Evolutionary conservation across 2,113 vertebrate genomes (phyloP), one percentile per base, ranked within the genome.

Genomic region (Urocolius indicus): DNA sequence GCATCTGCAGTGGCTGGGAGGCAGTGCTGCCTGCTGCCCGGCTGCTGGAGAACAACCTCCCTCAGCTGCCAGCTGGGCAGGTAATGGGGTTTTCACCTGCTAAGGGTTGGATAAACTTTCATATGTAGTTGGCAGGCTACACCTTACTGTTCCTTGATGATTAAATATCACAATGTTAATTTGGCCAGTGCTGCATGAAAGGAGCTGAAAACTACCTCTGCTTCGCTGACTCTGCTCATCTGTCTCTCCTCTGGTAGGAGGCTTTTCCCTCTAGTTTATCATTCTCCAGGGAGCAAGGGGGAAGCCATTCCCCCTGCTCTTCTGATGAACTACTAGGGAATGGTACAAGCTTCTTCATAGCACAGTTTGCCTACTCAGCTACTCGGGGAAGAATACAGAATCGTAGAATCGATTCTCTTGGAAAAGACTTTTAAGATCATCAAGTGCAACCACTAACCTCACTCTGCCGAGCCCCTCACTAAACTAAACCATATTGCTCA

Each of bases 1-100:
- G 24, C 1, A 11, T 30, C 38, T 15, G 45, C 0, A 7, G 20
- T 0, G 23, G n/a, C n/a, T 24, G 29, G 49, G 45, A 10, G 0
- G 0, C 43, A 4, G 3, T 0, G 0, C 29, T 83, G 58, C n/a
- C 48, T 16, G 21, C 20, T 38, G 52, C 63, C 13, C 3, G 4
- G 4, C 27, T 58, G 14, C 65, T 8, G 20, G 22, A 8, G 14
- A 46, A 6, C n/a, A 22, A 32, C 43, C n/a, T 20, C 26, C 36
- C 23, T 24, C 23, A 24, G 49, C 63, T 27, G 32, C 77, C 59
- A 27, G 45, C 57, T 5, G 8, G 29, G 49, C 23, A 30, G 26
- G 20, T 21, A 41, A 34, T 5, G 7, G 24, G 62, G 32, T 20
- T 41, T 46, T 78, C 16, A n/a, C 45, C 62, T 72, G 46, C 36